Base-by-base conservation (phyloP, 2,797 vertebrate genomes). In the Neopelma chrysocephalum region DNA sequence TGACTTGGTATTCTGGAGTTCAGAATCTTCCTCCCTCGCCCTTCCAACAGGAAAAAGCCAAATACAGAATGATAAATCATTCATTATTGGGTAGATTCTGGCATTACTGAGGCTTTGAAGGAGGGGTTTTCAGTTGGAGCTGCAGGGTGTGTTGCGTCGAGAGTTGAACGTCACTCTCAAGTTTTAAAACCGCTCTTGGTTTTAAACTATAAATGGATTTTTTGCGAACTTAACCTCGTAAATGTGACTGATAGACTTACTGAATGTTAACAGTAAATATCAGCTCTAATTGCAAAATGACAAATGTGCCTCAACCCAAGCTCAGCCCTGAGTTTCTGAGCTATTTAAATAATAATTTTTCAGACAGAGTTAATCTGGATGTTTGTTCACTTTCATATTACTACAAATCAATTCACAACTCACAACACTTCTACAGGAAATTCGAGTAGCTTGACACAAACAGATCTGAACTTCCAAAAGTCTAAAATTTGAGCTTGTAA, bases 11-110 rank as follows among this genome's bases (percentile, higher is more conserved):
- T 73, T 57, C 72, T 42, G 69, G 83, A 75, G 69, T 14, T 64
- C 48, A 71, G 69, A 71, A 64, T 66, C 50, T 82, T 16, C 36
- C 9, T 22, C 34, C 50, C 40, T 57, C 6, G 1, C 62, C 87
- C 79, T 93, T 85, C 85, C 72, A 89, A 77, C 54, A 82, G 68
- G 73, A 92, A 92, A 89, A 89, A 91, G 43, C 34, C 71, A 85
- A 91, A 90, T 40, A 32, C 45, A 65, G 69, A 85, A 69, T 42
- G 90, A 93, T 90, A 93, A 91, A 73, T 79, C 57, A 89, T 40
- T 70, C 47, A 16, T 58, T 69, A 78, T 65, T 78, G 82, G 71
- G 60, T 54, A 72, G 51, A 40, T 64, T 82, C 53, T 86, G 90
- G 82, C 86, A 62, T 11, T 8, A 21, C 65, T 3, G 34, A 81